Evolutionary conservation across 2,888 invertebrate species (phyloP), one percentile per base, ranked within the genome.

Genomic region (Belgica antarctica): DNA sequence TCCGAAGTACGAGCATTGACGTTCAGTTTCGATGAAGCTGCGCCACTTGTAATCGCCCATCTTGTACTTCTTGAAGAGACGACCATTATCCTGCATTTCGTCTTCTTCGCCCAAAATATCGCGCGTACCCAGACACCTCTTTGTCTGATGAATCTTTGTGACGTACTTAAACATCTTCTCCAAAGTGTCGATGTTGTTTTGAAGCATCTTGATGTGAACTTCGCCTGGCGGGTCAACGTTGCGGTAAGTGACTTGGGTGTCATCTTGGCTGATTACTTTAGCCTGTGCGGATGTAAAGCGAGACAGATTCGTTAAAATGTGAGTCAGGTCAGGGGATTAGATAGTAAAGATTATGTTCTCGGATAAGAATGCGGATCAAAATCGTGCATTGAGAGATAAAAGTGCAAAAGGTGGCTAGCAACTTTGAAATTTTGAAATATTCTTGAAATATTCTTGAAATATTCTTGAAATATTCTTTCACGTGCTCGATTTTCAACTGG

Each of bases 21-120:
- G 81, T 76, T 92, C 89, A 74, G 77, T 87, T 74, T 93, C 90
- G 28, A 82, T 80, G 80, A 87, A 96, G 3, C 89, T 87, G 73
- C 89, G 88, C 96, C 97, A 98, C 75, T 86, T 84, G 81, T 97
- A 98, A 41, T 91, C 89, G 65, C 96, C 97, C 87, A 96, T 87
- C 75, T 91, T 90, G 81, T 92, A 92, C 89, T 98, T 98, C 81
- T 96, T 96, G 78, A 98, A 98, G 63, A 96, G 85, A 73, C 94
- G 86, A 62, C 98, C 98, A 77, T 96, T 96, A 1, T 92, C 88
- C 78, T 98, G 97, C 12, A 88, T 81, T 78, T 99, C 98, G 77
- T 97, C 95, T 77, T 95, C 94, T 79, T 96, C 97, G 71, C 90
- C 89, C 52, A 96, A 83, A 74, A 96, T 89, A 75, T 94, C 87